phyloP scores from a whole-genome alignment of 2,888 invertebrate species.

The Acleris emargana region DNA sequence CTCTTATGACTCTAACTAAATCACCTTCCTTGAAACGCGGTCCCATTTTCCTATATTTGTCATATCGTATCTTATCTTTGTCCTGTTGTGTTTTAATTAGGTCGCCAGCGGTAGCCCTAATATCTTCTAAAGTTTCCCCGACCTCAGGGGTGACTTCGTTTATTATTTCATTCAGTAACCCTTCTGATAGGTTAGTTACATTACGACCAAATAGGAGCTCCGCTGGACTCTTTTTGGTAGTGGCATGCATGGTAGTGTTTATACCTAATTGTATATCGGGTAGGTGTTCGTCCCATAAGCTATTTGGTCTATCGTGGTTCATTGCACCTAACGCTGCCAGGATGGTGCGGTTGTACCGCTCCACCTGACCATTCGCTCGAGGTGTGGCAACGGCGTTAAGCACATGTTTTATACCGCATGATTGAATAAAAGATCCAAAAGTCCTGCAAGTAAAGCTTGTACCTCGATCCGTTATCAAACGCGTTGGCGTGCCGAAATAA shows the following conservation, averaged over 20 bases:
- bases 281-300: conserved; percentile 13
- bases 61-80: conserved; percentile 26
- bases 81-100: conserved; percentile 31
- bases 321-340: background rate
- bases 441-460: background rate
- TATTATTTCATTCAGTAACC: conserved; percentile 31
- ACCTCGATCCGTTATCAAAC: background rate
- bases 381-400: no score
- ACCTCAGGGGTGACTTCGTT: conserved; percentile 7
- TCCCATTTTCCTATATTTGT: conserved; percentile 25
- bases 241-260: conserved; percentile 35
- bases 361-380: no score
- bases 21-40: conserved; percentile 18
- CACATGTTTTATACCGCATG: background rate
- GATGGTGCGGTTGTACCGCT: background rate
- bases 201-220: conserved; percentile 40
- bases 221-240: conserved; percentile 38
- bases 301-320: conserved; percentile 1
- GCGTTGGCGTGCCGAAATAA: background rate
- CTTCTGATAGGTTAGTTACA: conserved; percentile 34
- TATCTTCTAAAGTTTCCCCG: conserved; percentile 11
- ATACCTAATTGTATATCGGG: conserved; percentile 38
- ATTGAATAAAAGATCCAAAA: background rate
- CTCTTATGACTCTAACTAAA: conserved; percentile 20
- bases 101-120: conserved; percentile 29